These are phyloP conservation scores for Hippocampus zosterae DNA, from an alignment of 2,113 vertebrate genomes.

Conservation along the genomic window DNA sequence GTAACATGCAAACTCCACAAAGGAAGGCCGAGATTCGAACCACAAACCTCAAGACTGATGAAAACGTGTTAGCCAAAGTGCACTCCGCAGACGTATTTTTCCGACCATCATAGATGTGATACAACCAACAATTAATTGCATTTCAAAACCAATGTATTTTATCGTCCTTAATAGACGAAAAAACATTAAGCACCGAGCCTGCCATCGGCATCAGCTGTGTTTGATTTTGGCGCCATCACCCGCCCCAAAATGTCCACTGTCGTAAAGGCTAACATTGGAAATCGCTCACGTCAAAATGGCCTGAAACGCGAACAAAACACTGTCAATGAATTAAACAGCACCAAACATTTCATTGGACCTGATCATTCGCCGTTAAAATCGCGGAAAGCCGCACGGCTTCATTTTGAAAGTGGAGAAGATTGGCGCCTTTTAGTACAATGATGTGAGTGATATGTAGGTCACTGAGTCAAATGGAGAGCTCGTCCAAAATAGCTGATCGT, in stretches of 20 bases:
- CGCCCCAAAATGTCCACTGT: neutral
- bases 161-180: slow-evolving; percentile 1
- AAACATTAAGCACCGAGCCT: neutral
- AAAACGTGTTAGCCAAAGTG: neutral
- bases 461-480: slow-evolving; percentile 54
- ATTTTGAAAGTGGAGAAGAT: slow-evolving; percentile 71
- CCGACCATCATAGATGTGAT: neutral
- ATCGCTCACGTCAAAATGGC: neutral
- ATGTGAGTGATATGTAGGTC: slow-evolving; percentile 69
- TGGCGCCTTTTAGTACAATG: slow-evolving; percentile 77
- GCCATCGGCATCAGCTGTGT: slow-evolving; percentile 39
- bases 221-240: slow-evolving; percentile 73
- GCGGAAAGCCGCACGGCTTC: slow-evolving; percentile 13
- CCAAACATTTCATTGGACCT: neutral
- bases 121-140: neutral
- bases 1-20: too few relatives aligned
- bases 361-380: slow-evolving; percentile 9
- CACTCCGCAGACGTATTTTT: neutral
- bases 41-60: too few relatives aligned
- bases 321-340: neutral
- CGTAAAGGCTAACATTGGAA: neutral
- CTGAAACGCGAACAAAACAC: too few relatives aligned
- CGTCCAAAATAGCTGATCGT: neutral
- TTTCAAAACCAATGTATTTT: neutral
- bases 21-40: too few relatives aligned